Base-by-base conservation (phyloP, 1,140 invertebrate genomes). In the Papilio glaucus region DNA sequence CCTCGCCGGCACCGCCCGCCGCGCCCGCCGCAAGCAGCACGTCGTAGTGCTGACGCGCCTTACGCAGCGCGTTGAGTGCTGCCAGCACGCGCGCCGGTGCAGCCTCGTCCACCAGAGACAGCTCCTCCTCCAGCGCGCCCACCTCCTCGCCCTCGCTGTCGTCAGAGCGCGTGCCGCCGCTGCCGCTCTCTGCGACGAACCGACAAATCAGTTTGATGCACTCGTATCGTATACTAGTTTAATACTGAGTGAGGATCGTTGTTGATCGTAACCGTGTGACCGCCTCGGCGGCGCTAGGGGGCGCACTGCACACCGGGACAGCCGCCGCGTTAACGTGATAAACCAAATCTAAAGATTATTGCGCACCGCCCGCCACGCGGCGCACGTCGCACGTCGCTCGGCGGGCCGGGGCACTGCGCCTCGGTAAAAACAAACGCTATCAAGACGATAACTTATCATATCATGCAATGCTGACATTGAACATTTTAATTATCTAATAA, bases 1-100 rank as follows among this genome's bases (percentile, higher is more conserved):
- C 88, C 97, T 97, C 88, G 95, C 95, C 57, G 91, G 21, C 94
- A 94, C 68, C 97, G 96, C 83, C 97, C 96, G 88, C 94, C 96
- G 88, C 94, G 97, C 74, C 95, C 95, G 78, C 95, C 96, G 72
- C 93, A 95, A 71, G 24, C 88, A 97, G 78, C 95, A 95, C 68
- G 96, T 96, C 57, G 95, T 97, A 71, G 73, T 77, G 15, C 75
- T 81, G 24, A 71, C 81, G 3, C 86, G 87, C 39, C 75, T 85
- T 21, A 72, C 75, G 65, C 93, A 95, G 82, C 95, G 97, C 42
- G 96, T 97, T 89, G 83, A 92, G 72, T 63, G 67, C 78, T 81
- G 79, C 53, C 73, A 15, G 74, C 68, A 29, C 72, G 38, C 80
- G 82, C 80, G 15, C 75, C 73, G 29, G 74, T 77, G 74, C 82